phyloP scores from a whole-genome alignment of 2,797 vertebrate genomes.

The Micrastur ruficollis region DNA sequence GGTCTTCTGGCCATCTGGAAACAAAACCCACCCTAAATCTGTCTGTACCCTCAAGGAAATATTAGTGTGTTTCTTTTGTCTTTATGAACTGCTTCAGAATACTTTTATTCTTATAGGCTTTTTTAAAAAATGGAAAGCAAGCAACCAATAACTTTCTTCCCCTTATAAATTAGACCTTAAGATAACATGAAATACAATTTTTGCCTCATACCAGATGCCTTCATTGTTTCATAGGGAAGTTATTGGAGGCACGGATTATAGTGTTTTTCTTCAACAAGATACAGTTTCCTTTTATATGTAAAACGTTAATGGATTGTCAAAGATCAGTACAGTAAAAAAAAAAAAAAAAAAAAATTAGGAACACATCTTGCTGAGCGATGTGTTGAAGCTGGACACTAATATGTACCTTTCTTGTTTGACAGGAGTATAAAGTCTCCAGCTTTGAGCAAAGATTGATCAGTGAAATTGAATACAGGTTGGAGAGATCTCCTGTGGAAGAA shows the following conservation, averaged over 20 bases:
- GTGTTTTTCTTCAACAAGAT: constrained; percentile 21
- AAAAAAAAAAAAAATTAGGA: neutral
- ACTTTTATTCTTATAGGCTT: constrained; percentile 11
- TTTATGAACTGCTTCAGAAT: constrained; percentile 33
- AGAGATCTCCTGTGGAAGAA: constrained; percentile 93
- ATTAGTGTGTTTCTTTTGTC: neutral
- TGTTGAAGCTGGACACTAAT: constrained; percentile 7
- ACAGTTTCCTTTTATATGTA: constrained; percentile 31
- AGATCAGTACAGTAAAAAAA: neutral
- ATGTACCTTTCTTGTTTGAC: neutral
- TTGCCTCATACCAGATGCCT: constrained; percentile 38
- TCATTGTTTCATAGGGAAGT: neutral
- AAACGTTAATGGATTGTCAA: constrained; percentile 22
- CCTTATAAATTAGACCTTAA: constrained; percentile 33
- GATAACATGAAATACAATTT: constrained; percentile 44
- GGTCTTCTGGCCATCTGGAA: neutral
- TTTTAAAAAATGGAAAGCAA: neutral
- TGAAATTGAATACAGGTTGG: constrained; percentile 95
- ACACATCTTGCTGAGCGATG: neutral
- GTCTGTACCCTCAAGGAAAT: constrained; percentile 9
- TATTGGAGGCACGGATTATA: constrained; percentile 1
- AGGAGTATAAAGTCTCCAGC: constrained; percentile 99
- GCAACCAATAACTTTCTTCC: constrained; percentile 22
- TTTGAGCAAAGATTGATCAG: constrained; percentile 98
- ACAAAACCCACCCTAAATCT: neutral